These are phyloP conservation scores for Entomobrya multifasciata DNA, from an alignment of 2,888 invertebrate genomes.

Conservation along the genomic window DNA sequence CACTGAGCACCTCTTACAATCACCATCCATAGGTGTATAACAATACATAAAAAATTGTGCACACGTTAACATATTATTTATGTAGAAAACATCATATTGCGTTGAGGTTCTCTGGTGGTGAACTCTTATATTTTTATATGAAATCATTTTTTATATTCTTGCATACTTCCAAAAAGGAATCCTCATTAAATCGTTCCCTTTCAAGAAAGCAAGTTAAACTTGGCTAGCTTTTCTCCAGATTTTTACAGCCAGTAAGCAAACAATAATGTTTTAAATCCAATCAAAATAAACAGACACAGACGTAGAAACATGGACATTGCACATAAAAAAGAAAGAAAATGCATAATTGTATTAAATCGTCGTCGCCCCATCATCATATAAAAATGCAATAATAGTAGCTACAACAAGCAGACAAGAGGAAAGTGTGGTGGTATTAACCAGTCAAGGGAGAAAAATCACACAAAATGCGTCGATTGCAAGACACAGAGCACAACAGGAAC, in stretches of 20 bases:
- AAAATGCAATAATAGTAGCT: background rate
- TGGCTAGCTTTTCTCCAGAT: background rate
- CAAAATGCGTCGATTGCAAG: conserved; percentile 4
- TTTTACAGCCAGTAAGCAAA: conserved; percentile 19
- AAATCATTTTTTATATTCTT: background rate
- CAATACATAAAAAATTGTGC: conserved; percentile 20
- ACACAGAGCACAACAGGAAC: conserved; percentile 38
- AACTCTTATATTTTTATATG: conserved; percentile 20
- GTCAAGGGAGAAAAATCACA: background rate
- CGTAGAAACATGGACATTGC: conserved; percentile 40
- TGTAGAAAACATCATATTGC: conserved; percentile 34
- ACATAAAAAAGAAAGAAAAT: background rate
- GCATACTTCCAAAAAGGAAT: conserved; percentile 6
- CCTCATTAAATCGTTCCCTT: conserved; percentile 38
- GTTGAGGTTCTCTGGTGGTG: background rate
- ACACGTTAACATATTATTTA: conserved; percentile 43
- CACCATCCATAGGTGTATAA: conserved; percentile 4
- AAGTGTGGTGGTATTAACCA: conserved; percentile 13
- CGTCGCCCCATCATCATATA: conserved; percentile 28
- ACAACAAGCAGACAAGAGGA: no score
- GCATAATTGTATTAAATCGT: conserved; percentile 40
- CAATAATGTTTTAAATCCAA: conserved; percentile 34
- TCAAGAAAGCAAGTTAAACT: no score
- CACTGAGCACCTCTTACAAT: background rate
- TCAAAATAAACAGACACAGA: conserved; percentile 21